Percentiles rank a stretch among this genome's conserved stretches.
Conservation (phyloP, 2,113 vertebrate genomes). For the human region GRCh38 chr9:95057501-95058000, state of each 20-base stretch:
- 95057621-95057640: background rate
- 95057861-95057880: background rate
- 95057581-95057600: conserved; percentile 40
- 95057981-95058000: background rate
- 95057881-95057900: accelerated
- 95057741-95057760: background rate
- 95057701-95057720: background rate
- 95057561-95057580: background rate
- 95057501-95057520: background rate
- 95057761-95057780: conserved; percentile 17
- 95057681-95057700: background rate
- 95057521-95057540: background rate
- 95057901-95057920: background rate
- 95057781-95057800: background rate
- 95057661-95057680: background rate
- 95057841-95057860: background rate
- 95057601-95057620: background rate
- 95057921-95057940: background rate
- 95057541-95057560: conserved; percentile 8
- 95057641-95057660: conserved; percentile 37
- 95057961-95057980: background rate
- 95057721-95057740: background rate
- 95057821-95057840: background rate
- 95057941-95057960: background rate
- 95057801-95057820: background rate